A percentile compares a stretch with the other conserved stretches of the same genome.
phyloP scores from a whole-genome alignment of 2,888 invertebrate genomes.

The Fragum whitleyi region DNA sequence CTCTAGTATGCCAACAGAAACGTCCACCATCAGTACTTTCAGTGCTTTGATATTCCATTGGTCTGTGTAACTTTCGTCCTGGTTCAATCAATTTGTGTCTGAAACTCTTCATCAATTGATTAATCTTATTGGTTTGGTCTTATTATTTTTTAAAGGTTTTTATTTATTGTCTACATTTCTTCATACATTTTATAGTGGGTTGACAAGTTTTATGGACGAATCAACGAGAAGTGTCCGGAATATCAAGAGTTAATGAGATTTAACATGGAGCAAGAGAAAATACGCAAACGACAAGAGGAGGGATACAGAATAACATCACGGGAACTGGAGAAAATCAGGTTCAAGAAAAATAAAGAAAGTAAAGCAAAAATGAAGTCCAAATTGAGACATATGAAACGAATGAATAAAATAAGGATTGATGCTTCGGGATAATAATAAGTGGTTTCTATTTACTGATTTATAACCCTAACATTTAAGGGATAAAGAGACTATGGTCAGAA shows the following conservation, averaged over 20 bases:
- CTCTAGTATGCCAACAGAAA: too few species aligned
- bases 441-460: too few species aligned
- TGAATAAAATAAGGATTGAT: background rate
- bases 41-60: too few species aligned
- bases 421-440: background rate
- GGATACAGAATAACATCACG: background rate
- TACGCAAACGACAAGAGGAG: slow-evolving; percentile 6
- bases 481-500: too few species aligned
- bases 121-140: too few species aligned
- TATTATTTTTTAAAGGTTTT: too few species aligned
- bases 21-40: too few species aligned
- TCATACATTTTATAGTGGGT: slow-evolving; percentile 37
- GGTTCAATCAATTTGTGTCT: too few species aligned
- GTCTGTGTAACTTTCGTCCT: too few species aligned
- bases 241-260: slow-evolving; percentile 13
- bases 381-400: background rate
- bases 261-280: background rate
- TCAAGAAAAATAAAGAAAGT: slow-evolving; percentile 10
- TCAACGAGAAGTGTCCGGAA: slow-evolving; percentile 30
- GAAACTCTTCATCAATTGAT: too few species aligned
- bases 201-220: slow-evolving; percentile 26
- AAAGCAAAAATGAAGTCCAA: slow-evolving; percentile 14
- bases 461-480: too few species aligned
- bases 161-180: too few species aligned
- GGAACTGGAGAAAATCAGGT: slow-evolving; percentile 4